phyloP scores from a whole-genome alignment of 2,888 invertebrate species.

The Cephus runcator region DNA sequence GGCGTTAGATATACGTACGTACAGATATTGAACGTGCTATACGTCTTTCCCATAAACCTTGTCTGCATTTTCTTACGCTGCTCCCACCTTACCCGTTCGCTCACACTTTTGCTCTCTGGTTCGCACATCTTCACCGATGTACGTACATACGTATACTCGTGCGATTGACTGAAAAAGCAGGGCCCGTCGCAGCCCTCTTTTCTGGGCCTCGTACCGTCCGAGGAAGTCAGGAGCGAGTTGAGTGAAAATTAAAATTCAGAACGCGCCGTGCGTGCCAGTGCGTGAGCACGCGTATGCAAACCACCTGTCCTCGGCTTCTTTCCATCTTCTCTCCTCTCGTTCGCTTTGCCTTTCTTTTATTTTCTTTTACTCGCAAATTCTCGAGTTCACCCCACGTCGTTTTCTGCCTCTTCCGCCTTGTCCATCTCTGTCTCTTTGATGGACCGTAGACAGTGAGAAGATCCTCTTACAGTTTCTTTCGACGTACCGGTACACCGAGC shows the following conservation, averaged over 20 bases:
- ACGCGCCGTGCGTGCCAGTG: slow-evolving; percentile 31
- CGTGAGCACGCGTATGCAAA: slow-evolving; percentile 44
- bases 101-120: slow-evolving; percentile 1
- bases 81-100: not conserved
- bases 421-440: slow-evolving; percentile 23
- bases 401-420: slow-evolving; percentile 21
- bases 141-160: not conserved
- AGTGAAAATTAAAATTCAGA: slow-evolving; percentile 57
- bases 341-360: not conserved
- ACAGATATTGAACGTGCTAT: not conserved
- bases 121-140: not conserved
- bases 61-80: not conserved
- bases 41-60: not conserved
- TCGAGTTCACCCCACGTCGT: not conserved
- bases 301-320: slow-evolving; percentile 44
- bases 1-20: not conserved
- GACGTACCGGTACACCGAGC: not conserved
- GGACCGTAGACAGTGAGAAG: not conserved
- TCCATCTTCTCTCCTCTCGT: not conserved
- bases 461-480: not conserved
- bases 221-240: slow-evolving; percentile 14
- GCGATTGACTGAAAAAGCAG: not conserved
- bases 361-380: not conserved
- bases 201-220: not conserved
- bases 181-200: not conserved